Evolutionary conservation across 53 echinoderm and acorn worm species (phyloP).

Genomic region (Holothuria scabra): DNA sequence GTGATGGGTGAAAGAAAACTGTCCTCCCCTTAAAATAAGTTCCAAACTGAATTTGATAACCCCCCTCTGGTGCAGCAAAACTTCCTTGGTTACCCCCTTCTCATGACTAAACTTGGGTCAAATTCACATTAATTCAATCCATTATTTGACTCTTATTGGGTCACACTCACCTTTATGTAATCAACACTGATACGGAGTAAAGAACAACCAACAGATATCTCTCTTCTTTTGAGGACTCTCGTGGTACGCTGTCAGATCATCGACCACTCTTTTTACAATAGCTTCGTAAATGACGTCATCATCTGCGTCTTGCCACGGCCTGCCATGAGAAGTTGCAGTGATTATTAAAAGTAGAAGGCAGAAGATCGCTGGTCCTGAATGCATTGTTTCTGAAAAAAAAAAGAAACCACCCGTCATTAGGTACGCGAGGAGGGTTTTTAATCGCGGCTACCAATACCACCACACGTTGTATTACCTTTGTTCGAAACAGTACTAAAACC

Average conservation of each 20-base stretch:
- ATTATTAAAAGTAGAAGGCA: background rate
- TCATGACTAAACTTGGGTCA: too few relatives aligned
- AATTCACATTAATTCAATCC: too few relatives aligned
- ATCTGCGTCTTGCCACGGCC: background rate
- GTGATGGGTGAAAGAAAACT: too few relatives aligned
- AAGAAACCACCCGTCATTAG: background rate
- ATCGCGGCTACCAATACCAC: too few relatives aligned
- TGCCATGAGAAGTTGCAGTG: background rate
- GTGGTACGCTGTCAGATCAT: constrained; percentile 8
- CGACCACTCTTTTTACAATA: background rate
- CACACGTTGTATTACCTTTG: too few relatives aligned
- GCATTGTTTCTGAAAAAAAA: constrained; percentile 16
- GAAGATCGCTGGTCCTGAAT: background rate
- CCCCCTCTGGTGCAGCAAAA: too few relatives aligned
- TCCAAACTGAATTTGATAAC: too few relatives aligned
- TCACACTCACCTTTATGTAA: background rate
- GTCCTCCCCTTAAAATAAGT: too few relatives aligned
- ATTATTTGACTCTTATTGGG: too few relatives aligned
- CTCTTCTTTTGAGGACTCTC: constrained; percentile 26
- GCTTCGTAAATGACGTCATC: constrained; percentile 10
- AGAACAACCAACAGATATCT: constrained; percentile 22
- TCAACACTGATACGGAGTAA: constrained; percentile 26
- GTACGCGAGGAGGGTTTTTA: too few relatives aligned
- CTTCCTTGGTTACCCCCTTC: too few relatives aligned
- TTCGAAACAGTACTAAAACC: too few relatives aligned